phyloP scores from a whole-genome alignment of 1,140 invertebrate species.

The Leptinotarsa texana region DNA sequence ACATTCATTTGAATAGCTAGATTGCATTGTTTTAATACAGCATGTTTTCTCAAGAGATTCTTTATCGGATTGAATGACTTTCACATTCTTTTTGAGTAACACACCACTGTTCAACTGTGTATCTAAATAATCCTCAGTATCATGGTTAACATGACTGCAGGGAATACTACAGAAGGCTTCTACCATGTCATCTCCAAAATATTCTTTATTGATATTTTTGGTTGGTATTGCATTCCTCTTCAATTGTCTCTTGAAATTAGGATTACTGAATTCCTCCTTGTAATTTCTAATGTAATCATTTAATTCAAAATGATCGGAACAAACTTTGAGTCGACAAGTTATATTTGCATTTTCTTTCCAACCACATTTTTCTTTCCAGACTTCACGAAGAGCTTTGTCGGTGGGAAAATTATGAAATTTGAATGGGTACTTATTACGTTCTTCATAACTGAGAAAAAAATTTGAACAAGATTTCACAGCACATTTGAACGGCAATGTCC shows the following conservation, averaged over 20 bases:
- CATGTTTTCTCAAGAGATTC: too few relatives aligned
- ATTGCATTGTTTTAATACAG: too few relatives aligned
- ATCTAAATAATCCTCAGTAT: neutral
- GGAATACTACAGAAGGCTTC: neutral
- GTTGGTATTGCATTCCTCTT: constrained; percentile 26
- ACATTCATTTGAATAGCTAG: too few relatives aligned
- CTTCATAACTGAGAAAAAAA: constrained; percentile 21
- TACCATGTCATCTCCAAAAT: neutral
- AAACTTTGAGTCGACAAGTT: constrained; percentile 24
- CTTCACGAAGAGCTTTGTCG: neutral
- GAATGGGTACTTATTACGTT: constrained; percentile 7
- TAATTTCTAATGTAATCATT: constrained; percentile 33
- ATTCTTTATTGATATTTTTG: neutral
- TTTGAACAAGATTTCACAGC: constrained; percentile 31
- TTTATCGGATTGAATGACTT: too few relatives aligned
- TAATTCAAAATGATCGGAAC: constrained; percentile 35
- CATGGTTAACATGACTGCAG: neutral
- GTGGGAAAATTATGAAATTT: constrained; percentile 35
- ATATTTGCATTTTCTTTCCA: neutral
- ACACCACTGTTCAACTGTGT: neutral
- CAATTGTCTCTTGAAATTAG: constrained; percentile 25
- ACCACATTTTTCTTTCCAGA: constrained; percentile 29
- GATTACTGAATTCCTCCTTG: constrained; percentile 27
- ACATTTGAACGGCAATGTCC: constrained; percentile 32
- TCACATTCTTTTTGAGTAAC: too few relatives aligned